Percentiles rank a stretch among this genome's conserved stretches.
phyloP scores from a whole-genome alignment of 2,797 vertebrate species.

The Sebastes aleutianus region DNA sequence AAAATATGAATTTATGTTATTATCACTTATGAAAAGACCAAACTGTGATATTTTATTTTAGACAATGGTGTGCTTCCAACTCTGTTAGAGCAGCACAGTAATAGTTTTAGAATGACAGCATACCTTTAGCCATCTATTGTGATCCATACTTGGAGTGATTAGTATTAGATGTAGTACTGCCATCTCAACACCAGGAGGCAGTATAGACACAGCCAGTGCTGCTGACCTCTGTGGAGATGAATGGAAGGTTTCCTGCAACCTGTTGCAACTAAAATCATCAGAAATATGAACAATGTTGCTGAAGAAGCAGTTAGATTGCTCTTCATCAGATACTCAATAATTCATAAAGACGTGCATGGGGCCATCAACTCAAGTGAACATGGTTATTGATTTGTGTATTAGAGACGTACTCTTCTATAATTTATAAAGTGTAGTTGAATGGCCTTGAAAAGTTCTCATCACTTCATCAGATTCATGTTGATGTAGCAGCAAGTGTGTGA shows the following conservation, averaged over 20 bases:
- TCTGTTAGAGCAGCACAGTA: too few relatives aligned
- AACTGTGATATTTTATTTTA: too few relatives aligned
- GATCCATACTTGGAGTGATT: too few relatives aligned
- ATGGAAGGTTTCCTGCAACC: conserved; percentile 2
- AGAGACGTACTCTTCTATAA: neutral
- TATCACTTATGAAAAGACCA: too few relatives aligned
- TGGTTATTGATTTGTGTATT: neutral
- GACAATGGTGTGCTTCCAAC: too few relatives aligned
- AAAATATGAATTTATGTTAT: too few relatives aligned
- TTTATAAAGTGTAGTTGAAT: neutral
- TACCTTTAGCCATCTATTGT: too few relatives aligned
- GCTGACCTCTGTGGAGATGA: neutral
- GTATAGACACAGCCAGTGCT: neutral
- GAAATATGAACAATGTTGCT: neutral
- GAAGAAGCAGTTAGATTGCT: neutral
- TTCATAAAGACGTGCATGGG: neutral
- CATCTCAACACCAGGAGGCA: conserved; percentile 26
- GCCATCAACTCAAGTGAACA: neutral
- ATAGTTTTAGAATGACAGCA: too few relatives aligned
- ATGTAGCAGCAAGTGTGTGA: too few relatives aligned
- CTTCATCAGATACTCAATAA: neutral
- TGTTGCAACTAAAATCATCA: neutral
- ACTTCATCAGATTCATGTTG: too few relatives aligned
- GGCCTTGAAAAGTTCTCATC: neutral
- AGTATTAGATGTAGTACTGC: neutral